Evolutionary conservation across 2,797 vertebrate genomes (phyloP).

Genomic region (Leptatherina wallacei): DNA sequence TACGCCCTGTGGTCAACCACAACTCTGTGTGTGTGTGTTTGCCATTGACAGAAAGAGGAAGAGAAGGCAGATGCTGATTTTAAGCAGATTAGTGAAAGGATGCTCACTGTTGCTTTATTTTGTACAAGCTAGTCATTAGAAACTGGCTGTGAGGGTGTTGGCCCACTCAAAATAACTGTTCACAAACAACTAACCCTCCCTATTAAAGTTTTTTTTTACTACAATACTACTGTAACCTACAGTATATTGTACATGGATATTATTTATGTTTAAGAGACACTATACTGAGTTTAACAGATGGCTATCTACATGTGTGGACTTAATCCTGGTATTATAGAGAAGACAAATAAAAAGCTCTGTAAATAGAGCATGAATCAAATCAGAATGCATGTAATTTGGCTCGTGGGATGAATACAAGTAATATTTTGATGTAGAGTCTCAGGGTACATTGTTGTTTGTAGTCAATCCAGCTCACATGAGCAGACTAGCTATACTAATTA

Average conservation of each 20-base stretch:
- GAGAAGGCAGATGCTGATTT: conserved; percentile 64
- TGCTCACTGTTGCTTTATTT: conserved; percentile 59
- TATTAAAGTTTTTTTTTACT: conserved; percentile 1
- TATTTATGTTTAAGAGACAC: conserved; percentile 13
- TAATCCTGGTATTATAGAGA: conserved; percentile 62
- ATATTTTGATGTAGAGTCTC: conserved; percentile 1
- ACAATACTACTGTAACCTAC: conserved; percentile 8
- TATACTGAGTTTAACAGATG: conserved; percentile 58
- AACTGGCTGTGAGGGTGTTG: conserved; percentile 47
- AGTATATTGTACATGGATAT: not conserved
- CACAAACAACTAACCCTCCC: conserved; percentile 22
- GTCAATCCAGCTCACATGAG: not conserved
- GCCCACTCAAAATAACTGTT: conserved; percentile 61
- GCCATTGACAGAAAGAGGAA: conserved; percentile 51
- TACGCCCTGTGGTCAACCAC: conserved; percentile 84
- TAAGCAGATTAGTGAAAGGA: conserved; percentile 68
- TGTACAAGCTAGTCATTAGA: conserved; percentile 33
- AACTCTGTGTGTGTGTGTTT: conserved; percentile 20
- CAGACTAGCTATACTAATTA: not conserved
- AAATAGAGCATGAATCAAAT: conserved; percentile 52
- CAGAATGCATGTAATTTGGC: conserved; percentile 33
- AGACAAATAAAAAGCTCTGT: conserved; percentile 45
- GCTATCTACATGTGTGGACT: conserved; percentile 55
- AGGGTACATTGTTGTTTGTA: not conserved
- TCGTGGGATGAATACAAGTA: not conserved